A percentile compares a stretch with the other conserved stretches of the same genome.
Evolutionary conservation across 1,140 invertebrate species (phyloP).

Genomic region (Teleopsis dalmanni): DNA sequence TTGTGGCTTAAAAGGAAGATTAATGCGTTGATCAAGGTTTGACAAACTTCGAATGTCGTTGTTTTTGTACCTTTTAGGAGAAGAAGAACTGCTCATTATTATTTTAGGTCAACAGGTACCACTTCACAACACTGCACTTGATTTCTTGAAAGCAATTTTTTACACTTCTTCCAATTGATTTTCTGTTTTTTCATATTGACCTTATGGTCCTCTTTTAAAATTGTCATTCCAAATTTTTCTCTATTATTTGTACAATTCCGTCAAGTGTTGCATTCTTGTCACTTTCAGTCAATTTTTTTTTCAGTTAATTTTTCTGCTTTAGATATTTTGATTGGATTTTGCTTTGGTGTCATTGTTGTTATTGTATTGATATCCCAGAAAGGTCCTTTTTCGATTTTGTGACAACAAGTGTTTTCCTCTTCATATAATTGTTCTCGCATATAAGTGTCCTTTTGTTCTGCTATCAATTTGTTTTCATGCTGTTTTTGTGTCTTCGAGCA

Average conservation of each 20-base stretch:
- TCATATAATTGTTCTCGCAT: not conserved
- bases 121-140: too few relatives aligned
- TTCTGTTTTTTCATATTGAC: not conserved
- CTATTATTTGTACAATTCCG: slow-evolving; percentile 8
- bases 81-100: not conserved
- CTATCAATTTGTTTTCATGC: slow-evolving; percentile 5
- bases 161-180: not conserved
- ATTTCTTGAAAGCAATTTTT: not conserved
- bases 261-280: slow-evolving; percentile 10
- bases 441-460: slow-evolving; percentile 2
- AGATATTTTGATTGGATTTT: slow-evolving; percentile 5
- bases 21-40: slow-evolving; percentile 4
- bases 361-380: not conserved
- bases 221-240: slow-evolving; percentile 9
- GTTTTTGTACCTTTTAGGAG: not conserved
- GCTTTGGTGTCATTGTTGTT: not conserved
- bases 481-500: slow-evolving; percentile 7
- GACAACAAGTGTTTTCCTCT: slow-evolving; percentile 11
- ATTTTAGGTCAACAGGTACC: slow-evolving; percentile 2
- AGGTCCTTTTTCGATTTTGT: slow-evolving; percentile 2
- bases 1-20: slow-evolving; percentile 1
- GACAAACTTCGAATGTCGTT: slow-evolving; percentile 5
- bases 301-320: slow-evolving; percentile 1
- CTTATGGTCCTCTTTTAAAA: slow-evolving; percentile 3
- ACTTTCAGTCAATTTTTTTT: slow-evolving; percentile 9